These are phyloP conservation scores for Chaetops frenatus DNA, from an alignment of 2,113 vertebrate genomes.

Conservation along the genomic window DNA sequence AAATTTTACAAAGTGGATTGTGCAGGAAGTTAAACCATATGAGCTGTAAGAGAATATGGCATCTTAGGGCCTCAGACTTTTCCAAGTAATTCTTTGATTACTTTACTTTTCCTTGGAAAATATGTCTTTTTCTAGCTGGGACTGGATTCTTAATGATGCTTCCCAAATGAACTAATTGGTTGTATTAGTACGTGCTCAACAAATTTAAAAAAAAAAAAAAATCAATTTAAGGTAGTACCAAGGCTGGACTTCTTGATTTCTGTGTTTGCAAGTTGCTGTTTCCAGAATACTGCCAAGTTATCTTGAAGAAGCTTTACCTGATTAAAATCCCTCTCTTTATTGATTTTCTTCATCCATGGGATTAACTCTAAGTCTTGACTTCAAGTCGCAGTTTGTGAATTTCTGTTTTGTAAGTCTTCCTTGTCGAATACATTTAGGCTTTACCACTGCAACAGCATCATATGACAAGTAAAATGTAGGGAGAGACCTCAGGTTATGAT, in stretches of 20 bases:
- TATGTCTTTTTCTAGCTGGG: neutral
- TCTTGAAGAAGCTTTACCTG: neutral
- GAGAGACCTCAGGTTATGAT: neutral
- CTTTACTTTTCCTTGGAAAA: neutral
- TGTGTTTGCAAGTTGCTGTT: neutral
- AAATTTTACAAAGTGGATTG: neutral
- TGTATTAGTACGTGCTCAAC: neutral
- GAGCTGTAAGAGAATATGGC: neutral
- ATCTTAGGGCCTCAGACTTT: neutral
- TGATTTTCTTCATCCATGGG: neutral
- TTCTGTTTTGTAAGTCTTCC: neutral
- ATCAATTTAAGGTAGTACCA: neutral
- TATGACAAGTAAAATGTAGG: neutral
- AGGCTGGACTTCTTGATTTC: neutral
- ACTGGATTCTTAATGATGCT: neutral
- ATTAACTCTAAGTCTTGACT: neutral
- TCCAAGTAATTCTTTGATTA: neutral
- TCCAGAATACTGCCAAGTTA: neutral
- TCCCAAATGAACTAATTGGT: neutral
- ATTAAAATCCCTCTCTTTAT: neutral
- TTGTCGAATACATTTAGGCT: neutral
- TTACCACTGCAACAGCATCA: neutral
- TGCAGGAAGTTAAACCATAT: neutral
- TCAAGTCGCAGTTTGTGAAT: neutral
- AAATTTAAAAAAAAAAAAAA: neutral